Conservation (phyloP, 2,113 vertebrate genomes). For the Poecile atricapillus region DNA sequence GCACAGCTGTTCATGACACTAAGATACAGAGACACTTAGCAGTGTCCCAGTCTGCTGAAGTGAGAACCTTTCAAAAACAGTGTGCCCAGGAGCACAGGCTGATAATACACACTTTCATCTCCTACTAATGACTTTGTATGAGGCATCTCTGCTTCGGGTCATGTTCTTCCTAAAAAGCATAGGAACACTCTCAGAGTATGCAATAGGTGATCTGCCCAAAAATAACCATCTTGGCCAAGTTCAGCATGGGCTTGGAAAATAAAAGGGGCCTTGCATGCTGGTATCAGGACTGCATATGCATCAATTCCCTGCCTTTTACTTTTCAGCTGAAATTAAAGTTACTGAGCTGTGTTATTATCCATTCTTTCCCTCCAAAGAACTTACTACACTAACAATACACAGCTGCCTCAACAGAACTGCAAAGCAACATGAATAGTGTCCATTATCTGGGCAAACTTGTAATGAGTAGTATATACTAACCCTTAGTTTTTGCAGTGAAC, state of each 20-base stretch:
- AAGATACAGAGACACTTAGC: background rate
- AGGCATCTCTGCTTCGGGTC: background rate
- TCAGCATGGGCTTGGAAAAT: background rate
- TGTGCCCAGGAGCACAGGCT: background rate
- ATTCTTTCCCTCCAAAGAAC: background rate
- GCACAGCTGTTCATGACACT: background rate
- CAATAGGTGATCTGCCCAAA: background rate
- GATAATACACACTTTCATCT: background rate
- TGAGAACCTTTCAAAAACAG: background rate
- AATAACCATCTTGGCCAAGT: background rate
- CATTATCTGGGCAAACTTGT: background rate
- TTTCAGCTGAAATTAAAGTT: background rate
- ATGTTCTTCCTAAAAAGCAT: background rate
- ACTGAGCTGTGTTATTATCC: background rate
- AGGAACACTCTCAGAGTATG: background rate
- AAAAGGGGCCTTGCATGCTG: accelerated
- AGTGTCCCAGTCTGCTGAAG: background rate
- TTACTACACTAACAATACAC: background rate
- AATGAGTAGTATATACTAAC: constrained; percentile 52
- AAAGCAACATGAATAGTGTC: background rate
- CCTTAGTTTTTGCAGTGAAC: constrained; percentile 89
- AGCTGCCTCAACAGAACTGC: background rate
- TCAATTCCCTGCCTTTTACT: background rate
- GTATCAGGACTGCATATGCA: background rate
- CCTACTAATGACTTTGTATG: background rate